A percentile compares a stretch with the other conserved stretches of the same genome.
Conservation (phyloP, 2,797 vertebrate genomes). For the Chromobotia macracanthus region DNA sequence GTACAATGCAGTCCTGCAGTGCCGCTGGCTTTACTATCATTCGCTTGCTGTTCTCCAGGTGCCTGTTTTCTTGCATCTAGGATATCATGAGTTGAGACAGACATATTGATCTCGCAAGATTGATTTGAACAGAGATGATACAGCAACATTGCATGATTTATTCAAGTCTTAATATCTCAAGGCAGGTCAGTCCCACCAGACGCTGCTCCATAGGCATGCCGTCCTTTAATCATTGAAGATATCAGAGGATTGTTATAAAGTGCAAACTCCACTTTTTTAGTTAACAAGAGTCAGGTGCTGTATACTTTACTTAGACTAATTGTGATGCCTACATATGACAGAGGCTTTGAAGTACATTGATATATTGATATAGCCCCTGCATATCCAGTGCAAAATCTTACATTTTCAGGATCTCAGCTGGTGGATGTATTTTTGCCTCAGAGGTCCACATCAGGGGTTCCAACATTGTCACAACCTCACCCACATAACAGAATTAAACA, state of each 20-base stretch:
- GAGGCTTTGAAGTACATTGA: constrained; percentile 13
- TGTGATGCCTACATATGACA: not conserved
- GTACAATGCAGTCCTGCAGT: constrained; percentile 54
- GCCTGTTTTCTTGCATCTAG: constrained; percentile 63
- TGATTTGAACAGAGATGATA: constrained; percentile 77
- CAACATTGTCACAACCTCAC: not conserved
- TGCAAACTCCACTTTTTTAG: constrained; percentile 54
- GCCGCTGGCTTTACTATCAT: constrained; percentile 60
- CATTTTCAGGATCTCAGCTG: not conserved
- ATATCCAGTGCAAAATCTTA: not conserved
- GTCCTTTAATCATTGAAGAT: constrained; percentile 67
- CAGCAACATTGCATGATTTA: constrained; percentile 80
- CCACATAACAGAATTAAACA: too few species aligned
- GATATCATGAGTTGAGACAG: constrained; percentile 74
- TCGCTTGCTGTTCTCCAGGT: constrained; percentile 67
- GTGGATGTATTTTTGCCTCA: not conserved
- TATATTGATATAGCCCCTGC: constrained; percentile 38
- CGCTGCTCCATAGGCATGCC: constrained; percentile 47
- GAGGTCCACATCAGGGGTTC: not conserved
- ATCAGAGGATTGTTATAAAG: constrained; percentile 59
- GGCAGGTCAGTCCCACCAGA: constrained; percentile 64
- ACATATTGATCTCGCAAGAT: constrained; percentile 76
- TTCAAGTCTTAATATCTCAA: constrained; percentile 73
- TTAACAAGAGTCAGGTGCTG: constrained; percentile 43
- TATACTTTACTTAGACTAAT: constrained; percentile 45